Conservation (phyloP, 64 coral and sea anemone genomes). For the Actinia equina region DNA sequence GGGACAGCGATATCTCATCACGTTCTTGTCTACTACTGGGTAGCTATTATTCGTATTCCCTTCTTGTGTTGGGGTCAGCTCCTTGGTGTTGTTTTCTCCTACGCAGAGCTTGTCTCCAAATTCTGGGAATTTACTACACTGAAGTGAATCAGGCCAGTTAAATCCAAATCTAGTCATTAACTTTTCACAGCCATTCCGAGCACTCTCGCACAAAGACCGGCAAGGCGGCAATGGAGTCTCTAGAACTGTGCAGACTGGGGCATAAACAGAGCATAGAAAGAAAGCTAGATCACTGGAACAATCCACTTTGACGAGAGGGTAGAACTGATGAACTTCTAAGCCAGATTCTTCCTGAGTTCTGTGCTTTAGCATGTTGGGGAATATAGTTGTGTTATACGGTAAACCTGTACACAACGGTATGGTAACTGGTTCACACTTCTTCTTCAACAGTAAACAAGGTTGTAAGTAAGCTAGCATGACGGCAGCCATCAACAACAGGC, state of each 20-base stretch:
- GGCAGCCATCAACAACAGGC: background rate
- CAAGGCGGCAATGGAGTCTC: conserved; percentile 76
- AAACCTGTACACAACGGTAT: conserved; percentile 74
- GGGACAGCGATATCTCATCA: conserved; percentile 68
- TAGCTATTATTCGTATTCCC: background rate
- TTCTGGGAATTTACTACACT: conserved; percentile 65
- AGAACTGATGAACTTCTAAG: conserved; percentile 89
- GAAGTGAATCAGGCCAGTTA: conserved; percentile 78
- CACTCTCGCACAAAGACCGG: conserved; percentile 65
- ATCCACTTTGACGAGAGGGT: conserved; percentile 72
- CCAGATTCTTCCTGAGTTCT: conserved; percentile 81
- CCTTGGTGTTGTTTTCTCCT: conserved; percentile 65
- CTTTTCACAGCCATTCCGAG: conserved; percentile 56
- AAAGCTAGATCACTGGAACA: conserved; percentile 85
- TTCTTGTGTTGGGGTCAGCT: background rate
- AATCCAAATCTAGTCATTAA: conserved; percentile 79
- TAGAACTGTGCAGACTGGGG: conserved; percentile 72
- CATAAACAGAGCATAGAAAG: conserved; percentile 92
- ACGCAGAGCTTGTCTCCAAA: conserved; percentile 63
- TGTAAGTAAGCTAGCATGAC: conserved; percentile 61
- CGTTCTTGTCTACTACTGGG: conserved; percentile 23
- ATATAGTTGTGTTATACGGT: conserved; percentile 82
- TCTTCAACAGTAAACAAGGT: conserved; percentile 49
- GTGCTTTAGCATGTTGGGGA: conserved; percentile 85
- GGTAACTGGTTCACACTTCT: conserved; percentile 76